Base-by-base conservation (phyloP, 2,888 invertebrate genomes). In the Amphipoea oculea region DNA sequence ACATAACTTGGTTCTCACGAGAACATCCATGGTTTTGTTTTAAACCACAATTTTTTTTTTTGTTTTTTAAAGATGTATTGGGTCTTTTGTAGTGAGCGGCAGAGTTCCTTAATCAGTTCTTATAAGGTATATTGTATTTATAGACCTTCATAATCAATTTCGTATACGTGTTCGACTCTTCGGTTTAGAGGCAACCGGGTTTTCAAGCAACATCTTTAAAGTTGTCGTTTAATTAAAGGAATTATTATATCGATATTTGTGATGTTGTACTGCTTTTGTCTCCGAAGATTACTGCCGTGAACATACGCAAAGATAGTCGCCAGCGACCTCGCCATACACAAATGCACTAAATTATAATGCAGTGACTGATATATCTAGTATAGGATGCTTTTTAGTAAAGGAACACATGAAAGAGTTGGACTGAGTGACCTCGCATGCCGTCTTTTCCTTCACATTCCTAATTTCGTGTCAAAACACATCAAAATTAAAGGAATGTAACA, bases 291-390 rank as follows among this genome's bases (percentile, higher is more conserved):
- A 73, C 57, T 79, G 73, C 82, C 67, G 73, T 62, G 69, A 81
- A 77, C 73, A 78, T 78, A 51, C n/a, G 23, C 40, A 57, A 48
- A 51, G 36, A 68, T 40, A 42, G 77, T 83, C 73, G 17, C 80
- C 81, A 75, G 77, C 45, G 85, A 87, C 88, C 86, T 87, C 85
- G 83, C 85, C 83, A 76, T 81, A 80, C 70, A 70, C 67, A 76
- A 81, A 78, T 87, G 85, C 85, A 87, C 85, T 83, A 85, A 84
- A 84, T 85, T 84, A 78, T 86, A 81, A 81, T 83, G 83, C 89
- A 88, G 86, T 84, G 87, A 87, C 88, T 87, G 87, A 88, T 71
- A 88, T 71, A 81, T 81, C 48, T 88, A 85, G 81, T 78, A 78
- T 88, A 88, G 79, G 83, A 83, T 81, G 88, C 89, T 87, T 88